Evolutionary conservation across 2,797 vertebrate species (phyloP).

Genomic region (Dallia pectoralis): DNA sequence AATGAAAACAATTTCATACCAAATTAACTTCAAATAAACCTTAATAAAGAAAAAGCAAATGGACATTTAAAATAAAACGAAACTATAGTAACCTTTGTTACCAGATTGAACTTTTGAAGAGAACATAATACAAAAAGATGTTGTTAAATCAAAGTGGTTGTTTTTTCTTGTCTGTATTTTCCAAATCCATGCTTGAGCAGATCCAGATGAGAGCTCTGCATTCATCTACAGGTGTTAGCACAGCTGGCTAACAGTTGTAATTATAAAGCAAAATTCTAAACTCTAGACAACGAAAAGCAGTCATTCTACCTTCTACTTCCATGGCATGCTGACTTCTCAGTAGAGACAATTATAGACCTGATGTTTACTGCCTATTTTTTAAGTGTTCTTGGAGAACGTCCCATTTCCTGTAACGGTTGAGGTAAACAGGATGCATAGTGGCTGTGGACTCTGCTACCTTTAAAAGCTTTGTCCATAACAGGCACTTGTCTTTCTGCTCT

Average conservation of each 20-base stretch:
- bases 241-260: neutral
- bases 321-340: neutral
- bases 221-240: conserved; percentile 11
- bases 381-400: neutral
- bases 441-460: neutral
- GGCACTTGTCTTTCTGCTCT: too few species aligned
- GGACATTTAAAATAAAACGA: too few species aligned
- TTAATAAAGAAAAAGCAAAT: too few species aligned
- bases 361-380: neutral
- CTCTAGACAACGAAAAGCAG: neutral
- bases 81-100: too few species aligned
- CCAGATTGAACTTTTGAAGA: too few species aligned
- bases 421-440: neutral
- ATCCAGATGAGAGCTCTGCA: conserved; percentile 21
- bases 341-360: neutral
- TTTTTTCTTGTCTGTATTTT: neutral
- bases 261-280: neutral
- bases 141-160: too few species aligned
- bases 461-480: too few species aligned
- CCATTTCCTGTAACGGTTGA: neutral
- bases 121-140: too few species aligned
- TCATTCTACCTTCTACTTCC: too few species aligned
- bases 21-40: too few species aligned
- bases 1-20: too few species aligned
- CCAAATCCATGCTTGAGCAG: conserved; percentile 15